phyloP scores from a whole-genome alignment of 2,888 invertebrate genomes.

The Calliphora vomitoria region DNA sequence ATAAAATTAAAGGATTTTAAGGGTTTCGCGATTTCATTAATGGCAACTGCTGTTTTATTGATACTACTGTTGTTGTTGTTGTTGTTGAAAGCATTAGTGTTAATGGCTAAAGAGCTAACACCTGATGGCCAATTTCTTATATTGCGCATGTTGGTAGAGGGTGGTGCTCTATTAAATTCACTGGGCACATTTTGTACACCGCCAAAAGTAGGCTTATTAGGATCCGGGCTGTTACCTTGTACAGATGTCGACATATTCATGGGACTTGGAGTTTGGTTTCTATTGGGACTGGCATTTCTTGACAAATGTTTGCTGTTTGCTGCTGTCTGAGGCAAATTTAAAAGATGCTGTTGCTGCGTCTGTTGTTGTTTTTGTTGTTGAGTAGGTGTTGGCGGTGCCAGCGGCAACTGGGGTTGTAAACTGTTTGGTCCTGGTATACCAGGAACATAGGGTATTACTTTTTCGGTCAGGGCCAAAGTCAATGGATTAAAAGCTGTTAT shows the following conservation, averaged over 20 bases:
- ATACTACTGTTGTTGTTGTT: neutral
- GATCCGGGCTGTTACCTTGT: constrained; percentile 38
- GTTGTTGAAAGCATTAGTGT: neutral
- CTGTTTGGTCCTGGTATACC: constrained; percentile 94
- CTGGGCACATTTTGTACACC: constrained; percentile 82
- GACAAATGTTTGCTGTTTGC: constrained; percentile 31
- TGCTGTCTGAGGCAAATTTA: constrained; percentile 31
- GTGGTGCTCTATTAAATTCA: constrained; percentile 81
- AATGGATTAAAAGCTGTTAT: constrained; percentile 90
- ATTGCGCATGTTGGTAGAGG: constrained; percentile 79
- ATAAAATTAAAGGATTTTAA: constrained; percentile 83
- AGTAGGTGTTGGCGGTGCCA: constrained; percentile 80
- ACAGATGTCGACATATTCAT: constrained; percentile 68
- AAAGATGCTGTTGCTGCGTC: constrained; percentile 72
- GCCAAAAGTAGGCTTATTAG: constrained; percentile 80
- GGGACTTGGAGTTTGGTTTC: constrained; percentile 81
- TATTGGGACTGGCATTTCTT: constrained; percentile 80
- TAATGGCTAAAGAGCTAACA: constrained; percentile 9
- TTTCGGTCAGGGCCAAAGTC: constrained; percentile 88
- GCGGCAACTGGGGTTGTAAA: constrained; percentile 82
- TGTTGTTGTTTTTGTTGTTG: constrained; percentile 78
- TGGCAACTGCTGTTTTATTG: constrained; percentile 12
- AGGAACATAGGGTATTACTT: constrained; percentile 93
- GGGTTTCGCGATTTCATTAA: constrained; percentile 39
- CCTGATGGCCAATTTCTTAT: constrained; percentile 78